These are phyloP conservation scores for Zalophus californianus DNA, from an alignment of 2,797 vertebrate genomes.

Conservation along the genomic window DNA sequence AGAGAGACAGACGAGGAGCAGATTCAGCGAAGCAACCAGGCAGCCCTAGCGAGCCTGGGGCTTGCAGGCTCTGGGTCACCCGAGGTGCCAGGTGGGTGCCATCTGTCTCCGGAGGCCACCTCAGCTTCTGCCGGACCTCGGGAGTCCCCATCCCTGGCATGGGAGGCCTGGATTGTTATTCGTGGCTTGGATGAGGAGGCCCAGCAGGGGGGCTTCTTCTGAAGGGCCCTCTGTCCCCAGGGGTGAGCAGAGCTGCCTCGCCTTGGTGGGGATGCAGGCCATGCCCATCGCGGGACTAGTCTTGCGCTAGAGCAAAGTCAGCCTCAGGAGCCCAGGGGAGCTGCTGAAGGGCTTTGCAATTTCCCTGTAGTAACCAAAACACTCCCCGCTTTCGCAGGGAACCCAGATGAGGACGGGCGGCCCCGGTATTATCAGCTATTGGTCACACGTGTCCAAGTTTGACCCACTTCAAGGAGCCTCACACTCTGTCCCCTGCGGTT, in stretches of 20 bases:
- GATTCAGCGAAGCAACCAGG: background rate
- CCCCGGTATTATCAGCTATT: accelerated
- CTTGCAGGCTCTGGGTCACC: background rate
- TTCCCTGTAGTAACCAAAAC: background rate
- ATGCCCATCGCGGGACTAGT: background rate
- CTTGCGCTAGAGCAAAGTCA: background rate
- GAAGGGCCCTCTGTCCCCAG: background rate
- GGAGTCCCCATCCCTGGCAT: background rate
- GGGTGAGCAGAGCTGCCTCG: background rate
- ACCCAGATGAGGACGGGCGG: background rate
- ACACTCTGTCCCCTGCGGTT: background rate
- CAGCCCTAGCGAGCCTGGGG: background rate
- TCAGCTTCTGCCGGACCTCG: background rate
- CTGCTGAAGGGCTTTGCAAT: background rate
- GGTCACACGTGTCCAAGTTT: background rate
- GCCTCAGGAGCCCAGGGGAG: background rate
- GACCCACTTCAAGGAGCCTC: background rate
- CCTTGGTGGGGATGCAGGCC: background rate
- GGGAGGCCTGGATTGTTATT: background rate
- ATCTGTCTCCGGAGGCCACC: background rate
- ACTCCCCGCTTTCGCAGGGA: background rate
- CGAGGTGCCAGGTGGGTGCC: accelerated
- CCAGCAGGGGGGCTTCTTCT: background rate
- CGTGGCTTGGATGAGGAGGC: background rate
- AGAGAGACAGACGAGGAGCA: background rate